Conservation (phyloP, 2,113 vertebrate genomes). For the Pomatostomus ruficeps region DNA sequence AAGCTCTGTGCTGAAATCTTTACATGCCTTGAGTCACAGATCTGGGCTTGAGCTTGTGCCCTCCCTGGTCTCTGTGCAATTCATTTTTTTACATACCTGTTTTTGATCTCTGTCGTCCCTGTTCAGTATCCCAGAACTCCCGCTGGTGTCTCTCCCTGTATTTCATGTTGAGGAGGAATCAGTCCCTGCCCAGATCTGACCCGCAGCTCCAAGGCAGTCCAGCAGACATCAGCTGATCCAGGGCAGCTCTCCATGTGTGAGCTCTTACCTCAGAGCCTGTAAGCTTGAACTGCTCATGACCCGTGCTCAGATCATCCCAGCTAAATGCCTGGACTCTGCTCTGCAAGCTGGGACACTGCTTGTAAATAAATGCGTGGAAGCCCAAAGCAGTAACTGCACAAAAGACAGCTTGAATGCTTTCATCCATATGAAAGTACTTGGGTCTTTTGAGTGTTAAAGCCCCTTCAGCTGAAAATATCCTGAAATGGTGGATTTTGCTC, state of each 20-base stretch:
- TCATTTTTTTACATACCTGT: not conserved
- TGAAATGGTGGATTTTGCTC: not conserved
- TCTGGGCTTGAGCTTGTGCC: not conserved
- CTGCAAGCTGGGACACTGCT: not conserved
- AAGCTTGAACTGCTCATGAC: not conserved
- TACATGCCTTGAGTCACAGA: not conserved
- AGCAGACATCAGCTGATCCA: not conserved
- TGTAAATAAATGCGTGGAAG: not conserved
- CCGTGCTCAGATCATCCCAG: not conserved
- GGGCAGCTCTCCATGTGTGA: not conserved
- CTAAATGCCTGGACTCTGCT: not conserved
- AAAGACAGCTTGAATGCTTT: not conserved
- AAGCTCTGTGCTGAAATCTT: not conserved
- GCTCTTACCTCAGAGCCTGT: not conserved
- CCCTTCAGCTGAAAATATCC: not conserved
- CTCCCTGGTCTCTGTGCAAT: not conserved
- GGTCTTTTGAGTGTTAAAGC: not conserved
- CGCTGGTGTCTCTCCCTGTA: not conserved
- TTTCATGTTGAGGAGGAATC: not conserved
- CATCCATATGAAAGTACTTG: not conserved
- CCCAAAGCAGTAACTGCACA: not conserved
- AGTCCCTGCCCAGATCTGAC: not conserved
- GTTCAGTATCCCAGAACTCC: not conserved
- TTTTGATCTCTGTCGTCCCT: not conserved
- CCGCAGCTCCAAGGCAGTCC: not conserved